A percentile compares a stretch with the other conserved stretches of the same genome.
Evolutionary conservation across 2,888 invertebrate species (phyloP).

Genomic region (Noctua janthina): DNA sequence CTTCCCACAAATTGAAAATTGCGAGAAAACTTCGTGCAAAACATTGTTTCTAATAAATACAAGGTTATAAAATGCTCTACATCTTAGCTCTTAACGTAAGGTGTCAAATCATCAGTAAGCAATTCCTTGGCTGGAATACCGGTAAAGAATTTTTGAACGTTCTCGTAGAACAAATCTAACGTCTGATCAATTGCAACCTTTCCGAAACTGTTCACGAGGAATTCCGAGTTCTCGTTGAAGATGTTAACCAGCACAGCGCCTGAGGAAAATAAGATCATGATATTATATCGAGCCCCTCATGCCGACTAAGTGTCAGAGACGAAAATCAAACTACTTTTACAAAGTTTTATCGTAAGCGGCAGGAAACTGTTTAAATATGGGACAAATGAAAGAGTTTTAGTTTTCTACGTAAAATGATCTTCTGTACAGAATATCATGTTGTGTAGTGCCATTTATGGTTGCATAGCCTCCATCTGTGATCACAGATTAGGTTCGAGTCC

Average conservation of each 20-base stretch:
- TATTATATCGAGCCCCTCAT: background rate
- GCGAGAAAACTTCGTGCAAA: background rate
- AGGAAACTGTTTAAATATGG: background rate
- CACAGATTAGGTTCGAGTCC: background rate
- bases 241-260: slow-evolving; percentile 47
- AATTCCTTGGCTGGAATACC: slow-evolving; percentile 42
- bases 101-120: slow-evolving; percentile 41
- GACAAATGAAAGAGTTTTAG: background rate
- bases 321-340: background rate
- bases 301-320: background rate
- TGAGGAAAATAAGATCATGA: slow-evolving; percentile 4
- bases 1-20: background rate
- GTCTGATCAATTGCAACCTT: background rate
- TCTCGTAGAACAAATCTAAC: slow-evolving; percentile 16
- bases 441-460: background rate
- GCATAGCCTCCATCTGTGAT: background rate
- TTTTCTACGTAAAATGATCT: background rate
- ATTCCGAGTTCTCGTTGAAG: slow-evolving; percentile 55
- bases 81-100: slow-evolving; percentile 31
- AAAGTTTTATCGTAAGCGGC: background rate
- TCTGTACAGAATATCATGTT: background rate
- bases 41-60: no score
- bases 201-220: slow-evolving; percentile 33
- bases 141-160: slow-evolving; percentile 22
- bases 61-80: background rate